phyloP scores from a whole-genome alignment of 2,113 vertebrate genomes.

The Laticauda colubrina region DNA sequence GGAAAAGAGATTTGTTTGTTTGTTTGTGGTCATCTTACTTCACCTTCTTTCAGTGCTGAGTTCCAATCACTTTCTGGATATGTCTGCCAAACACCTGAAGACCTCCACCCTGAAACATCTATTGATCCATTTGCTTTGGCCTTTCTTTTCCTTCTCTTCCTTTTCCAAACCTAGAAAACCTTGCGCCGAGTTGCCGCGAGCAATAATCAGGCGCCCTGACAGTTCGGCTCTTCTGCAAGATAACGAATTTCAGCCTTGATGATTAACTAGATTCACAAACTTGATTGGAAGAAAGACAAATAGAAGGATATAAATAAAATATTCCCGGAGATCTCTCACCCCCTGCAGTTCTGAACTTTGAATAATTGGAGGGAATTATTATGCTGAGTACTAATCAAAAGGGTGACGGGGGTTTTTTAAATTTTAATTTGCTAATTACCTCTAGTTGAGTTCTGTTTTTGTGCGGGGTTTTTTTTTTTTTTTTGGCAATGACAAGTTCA shows the following conservation, averaged over 20 bases:
- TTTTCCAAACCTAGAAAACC: constrained; percentile 37
- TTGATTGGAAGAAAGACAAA: constrained; percentile 70
- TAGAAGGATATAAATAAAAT: constrained; percentile 79
- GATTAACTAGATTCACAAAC: constrained; percentile 75
- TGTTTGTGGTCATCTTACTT: background rate
- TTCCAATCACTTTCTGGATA: background rate
- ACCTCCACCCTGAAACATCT: too few species aligned
- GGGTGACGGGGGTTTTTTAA: constrained; percentile 40
- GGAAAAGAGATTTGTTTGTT: background rate
- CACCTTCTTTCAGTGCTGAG: background rate
- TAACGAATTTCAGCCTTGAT: constrained; percentile 69
- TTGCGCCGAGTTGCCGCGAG: constrained; percentile 45
- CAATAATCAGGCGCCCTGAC: constrained; percentile 67
- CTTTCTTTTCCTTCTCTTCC: constrained; percentile 23
- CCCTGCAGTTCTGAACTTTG: constrained; percentile 84
- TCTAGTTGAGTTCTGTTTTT: constrained; percentile 56
- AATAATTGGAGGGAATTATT: constrained; percentile 85
- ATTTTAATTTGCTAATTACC: constrained; percentile 80
- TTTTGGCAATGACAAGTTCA: constrained; percentile 82
- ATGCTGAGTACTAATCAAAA: constrained; percentile 85
- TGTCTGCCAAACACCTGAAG: background rate
- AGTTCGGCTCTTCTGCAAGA: constrained; percentile 51
- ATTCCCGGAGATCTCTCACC: constrained; percentile 80
- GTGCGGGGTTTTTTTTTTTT: constrained; percentile 44
- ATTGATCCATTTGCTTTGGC: background rate